Evolutionary conservation across 2,888 invertebrate genomes (phyloP), one percentile per base, ranked within the genome.

Genomic region (Stramonita haemastoma): DNA sequence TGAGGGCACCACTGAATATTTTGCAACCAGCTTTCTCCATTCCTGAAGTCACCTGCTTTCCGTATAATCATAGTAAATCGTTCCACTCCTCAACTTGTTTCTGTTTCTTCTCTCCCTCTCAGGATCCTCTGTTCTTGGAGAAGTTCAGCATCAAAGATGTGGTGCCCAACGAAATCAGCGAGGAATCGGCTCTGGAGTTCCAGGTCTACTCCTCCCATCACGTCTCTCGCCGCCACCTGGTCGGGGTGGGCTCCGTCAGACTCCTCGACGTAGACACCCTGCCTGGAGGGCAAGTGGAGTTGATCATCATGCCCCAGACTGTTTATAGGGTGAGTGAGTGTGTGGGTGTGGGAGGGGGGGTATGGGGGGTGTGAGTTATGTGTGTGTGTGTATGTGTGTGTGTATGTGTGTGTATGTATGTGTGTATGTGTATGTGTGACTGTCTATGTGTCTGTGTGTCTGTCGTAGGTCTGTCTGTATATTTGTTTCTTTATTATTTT

Each of bases 181-280:
- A 95, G 15, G 93, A 93, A 84, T 92, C 93, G 22, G 93, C 93
- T 13, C 89, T 95, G 66, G 95, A 95, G 91, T 95, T 95, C 90
- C 94, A 95, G 91, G 94, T 95, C n/a, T 95, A 95, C 91, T 94
- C 94, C 19, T 93, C 94, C 6, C 94, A 95, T 89, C 94, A 94
- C 86, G 94, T 94, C 77, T 93, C 94, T 17, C 90, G 94, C 57
- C 93, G 94, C 77, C 95, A 94, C 90, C 92, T 95, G n/a, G 93
- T 95, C 34, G 95, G 95, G 32, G 94, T 95, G 91, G 93, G 94
- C 13, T 93, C 94, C 0, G 92, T 95, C 22, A 90, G 92, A 46
- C 90, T 95, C 46, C 91, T 91, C 86, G 94, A 94, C 86, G 91
- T 95, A 46, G 93, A 93, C 85, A 92, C 92, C 83, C 91, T 94